A percentile compares a stretch with the other conserved stretches of the same genome.
Conservation (phyloP, 2,113 vertebrate genomes). For the Peromyscus californicus region DNA sequence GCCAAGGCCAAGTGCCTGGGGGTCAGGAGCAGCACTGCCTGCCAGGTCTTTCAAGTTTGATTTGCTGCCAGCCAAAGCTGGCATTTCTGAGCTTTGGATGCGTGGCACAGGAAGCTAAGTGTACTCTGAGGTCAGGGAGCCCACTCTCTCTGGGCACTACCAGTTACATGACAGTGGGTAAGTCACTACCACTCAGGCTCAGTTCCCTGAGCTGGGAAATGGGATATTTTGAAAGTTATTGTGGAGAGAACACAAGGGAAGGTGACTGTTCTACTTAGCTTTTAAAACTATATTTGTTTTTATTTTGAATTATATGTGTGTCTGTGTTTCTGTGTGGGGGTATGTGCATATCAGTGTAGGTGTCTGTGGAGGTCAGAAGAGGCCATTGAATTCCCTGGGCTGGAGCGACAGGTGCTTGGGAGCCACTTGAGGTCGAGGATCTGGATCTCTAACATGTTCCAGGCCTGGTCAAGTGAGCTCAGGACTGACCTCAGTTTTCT, state of each 20-base stretch:
- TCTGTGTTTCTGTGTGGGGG: not conserved
- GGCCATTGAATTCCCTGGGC: not conserved
- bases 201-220: constrained; percentile 33
- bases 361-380: not conserved
- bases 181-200: not conserved
- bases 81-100: constrained; percentile 37
- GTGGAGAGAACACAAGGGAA: not conserved
- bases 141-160: constrained; percentile 38
- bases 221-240: not conserved
- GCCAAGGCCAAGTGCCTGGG: constrained; percentile 60
- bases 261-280: not conserved
- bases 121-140: constrained; percentile 20
- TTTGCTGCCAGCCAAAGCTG: constrained; percentile 51
- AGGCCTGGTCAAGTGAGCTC: not conserved
- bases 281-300: not conserved
- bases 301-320: not conserved
- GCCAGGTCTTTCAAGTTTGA: constrained; percentile 60
- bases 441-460: not conserved
- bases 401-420: not conserved
- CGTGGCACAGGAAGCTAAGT: constrained; percentile 47
- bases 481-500: not conserved
- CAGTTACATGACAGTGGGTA: not conserved
- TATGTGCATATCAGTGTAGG: not conserved
- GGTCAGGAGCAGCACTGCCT: constrained; percentile 60
- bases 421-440: not conserved